phyloP scores from a whole-genome alignment of 2,113 vertebrate species.

The Grus americana region DNA sequence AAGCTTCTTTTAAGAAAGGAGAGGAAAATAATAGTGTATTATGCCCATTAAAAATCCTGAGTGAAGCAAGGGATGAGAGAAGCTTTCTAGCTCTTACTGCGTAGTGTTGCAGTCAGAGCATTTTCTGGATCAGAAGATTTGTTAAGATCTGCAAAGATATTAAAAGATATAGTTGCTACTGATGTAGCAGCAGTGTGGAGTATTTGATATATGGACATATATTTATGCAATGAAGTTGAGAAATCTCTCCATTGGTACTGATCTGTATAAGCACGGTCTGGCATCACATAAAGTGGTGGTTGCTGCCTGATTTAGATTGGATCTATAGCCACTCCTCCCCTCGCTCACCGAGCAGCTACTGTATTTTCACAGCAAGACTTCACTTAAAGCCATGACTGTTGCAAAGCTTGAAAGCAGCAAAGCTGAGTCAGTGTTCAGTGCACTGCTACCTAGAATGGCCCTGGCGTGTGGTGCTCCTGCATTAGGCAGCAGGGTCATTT shows the following conservation, averaged over 20 bases:
- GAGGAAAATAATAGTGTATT: background rate
- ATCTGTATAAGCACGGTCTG: background rate
- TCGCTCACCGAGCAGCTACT: background rate
- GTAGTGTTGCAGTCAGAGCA: background rate
- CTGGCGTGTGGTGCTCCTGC: fast-evolving
- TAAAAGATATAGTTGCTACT: background rate
- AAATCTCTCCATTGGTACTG: background rate
- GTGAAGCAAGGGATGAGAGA: background rate
- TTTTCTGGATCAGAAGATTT: background rate
- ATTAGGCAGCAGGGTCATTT: background rate
- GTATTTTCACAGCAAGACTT: background rate
- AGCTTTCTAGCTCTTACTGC: background rate
- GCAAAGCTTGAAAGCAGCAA: background rate
- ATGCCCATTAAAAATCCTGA: background rate
- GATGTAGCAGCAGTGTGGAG: background rate
- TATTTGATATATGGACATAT: background rate
- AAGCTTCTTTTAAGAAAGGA: background rate
- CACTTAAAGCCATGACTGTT: background rate
- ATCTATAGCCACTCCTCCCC: background rate
- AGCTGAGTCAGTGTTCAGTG: fast-evolving
- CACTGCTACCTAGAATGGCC: background rate
- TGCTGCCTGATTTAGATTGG: background rate
- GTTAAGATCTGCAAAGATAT: background rate
- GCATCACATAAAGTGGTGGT: background rate
- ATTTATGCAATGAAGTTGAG: background rate